Base-by-base conservation (phyloP, 2,888 invertebrate genomes). In the Hirtodrosophila duncani region DNA sequence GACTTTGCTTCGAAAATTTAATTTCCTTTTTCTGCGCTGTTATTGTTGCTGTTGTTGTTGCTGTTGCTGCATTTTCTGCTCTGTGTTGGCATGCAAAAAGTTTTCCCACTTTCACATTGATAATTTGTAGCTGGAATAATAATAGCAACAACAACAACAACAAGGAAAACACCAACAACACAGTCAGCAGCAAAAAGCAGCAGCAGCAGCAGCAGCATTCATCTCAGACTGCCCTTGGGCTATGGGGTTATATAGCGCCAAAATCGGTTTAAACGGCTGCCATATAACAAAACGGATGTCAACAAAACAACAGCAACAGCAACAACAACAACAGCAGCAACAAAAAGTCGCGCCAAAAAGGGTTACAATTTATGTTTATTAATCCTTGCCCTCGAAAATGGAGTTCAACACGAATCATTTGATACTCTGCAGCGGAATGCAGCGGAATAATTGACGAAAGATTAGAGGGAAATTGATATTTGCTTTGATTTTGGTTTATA, bases 1-100 rank as follows among this genome's bases (percentile, higher is more conserved):
- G 81, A 80, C 67, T 81, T 72, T 75, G 65, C 58, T 63, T n/a
- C n/a, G 51, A 55, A 83, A 83, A 83, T 84, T 83, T 84, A 83
- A 83, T 84, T 83, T 83, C 84, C 83, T 81, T 59, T 61, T 61
- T 16, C 59, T 29, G 27, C 45, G 9, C 11, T 21, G 5, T 18
- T 30, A 14, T 16, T 30, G n/a, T 21, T 39, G 34, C 31, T 58
- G 10, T 30, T 30, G 41, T 17, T 33, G 13, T 20, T 20, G 18
- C 27, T 4, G 44, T 38, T 29, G 27, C 56, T 48, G 29, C 48
- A 49, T 11, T 20, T 23, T 33, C 17, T 10, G 16, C 16, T 16
- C 17, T 23, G 17, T 21, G 9, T 16, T 38, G 61, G 57, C 57
- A 63, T 69, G 62, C 60, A 37, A 36, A 51, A 77, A 72, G 46